These are phyloP conservation scores for Drymonia ruficornis DNA, from an alignment of 2,888 invertebrate genomes.

Conservation along the genomic window DNA sequence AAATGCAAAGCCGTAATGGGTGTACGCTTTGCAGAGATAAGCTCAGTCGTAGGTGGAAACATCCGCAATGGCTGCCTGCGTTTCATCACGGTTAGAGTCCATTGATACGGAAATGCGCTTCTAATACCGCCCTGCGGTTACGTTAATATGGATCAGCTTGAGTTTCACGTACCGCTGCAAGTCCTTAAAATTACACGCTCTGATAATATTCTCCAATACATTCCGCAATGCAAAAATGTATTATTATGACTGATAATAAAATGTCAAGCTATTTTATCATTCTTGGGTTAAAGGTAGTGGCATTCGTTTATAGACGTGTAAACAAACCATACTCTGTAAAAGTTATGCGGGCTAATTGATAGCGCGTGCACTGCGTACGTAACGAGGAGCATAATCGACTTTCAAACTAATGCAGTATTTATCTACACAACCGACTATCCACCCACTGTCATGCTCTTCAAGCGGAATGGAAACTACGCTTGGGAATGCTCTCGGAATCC, in stretches of 20 bases:
- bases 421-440: conserved; percentile 27
- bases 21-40: conserved; percentile 36
- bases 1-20: conserved; percentile 35
- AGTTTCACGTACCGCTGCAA: conserved; percentile 35
- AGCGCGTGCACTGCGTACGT: conserved; percentile 54
- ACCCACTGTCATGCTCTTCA: conserved; percentile 13
- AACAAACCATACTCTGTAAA: conserved; percentile 60
- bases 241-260: conserved; percentile 18
- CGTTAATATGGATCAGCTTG: conserved; percentile 39
- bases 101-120: conserved; percentile 63
- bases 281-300: conserved; percentile 49
- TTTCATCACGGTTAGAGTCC: conserved; percentile 55
- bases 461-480: conserved; percentile 4
- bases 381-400: conserved; percentile 53
- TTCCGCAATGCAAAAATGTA: conserved; percentile 19
- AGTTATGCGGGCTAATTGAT: conserved; percentile 67
- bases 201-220: conserved; percentile 22
- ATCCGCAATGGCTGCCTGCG: conserved; percentile 41
- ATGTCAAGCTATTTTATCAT: conserved; percentile 22
- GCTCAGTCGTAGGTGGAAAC: conserved; percentile 38
- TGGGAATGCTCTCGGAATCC: background rate
- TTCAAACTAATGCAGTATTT: conserved; percentile 39
- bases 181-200: conserved; percentile 33
- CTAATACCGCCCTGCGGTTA: conserved; percentile 47
- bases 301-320: conserved; percentile 42